Percentiles rank a stretch among this genome's conserved stretches.
phyloP scores from a whole-genome alignment of 2,888 invertebrate species.

The Deroplatys truncata region DNA sequence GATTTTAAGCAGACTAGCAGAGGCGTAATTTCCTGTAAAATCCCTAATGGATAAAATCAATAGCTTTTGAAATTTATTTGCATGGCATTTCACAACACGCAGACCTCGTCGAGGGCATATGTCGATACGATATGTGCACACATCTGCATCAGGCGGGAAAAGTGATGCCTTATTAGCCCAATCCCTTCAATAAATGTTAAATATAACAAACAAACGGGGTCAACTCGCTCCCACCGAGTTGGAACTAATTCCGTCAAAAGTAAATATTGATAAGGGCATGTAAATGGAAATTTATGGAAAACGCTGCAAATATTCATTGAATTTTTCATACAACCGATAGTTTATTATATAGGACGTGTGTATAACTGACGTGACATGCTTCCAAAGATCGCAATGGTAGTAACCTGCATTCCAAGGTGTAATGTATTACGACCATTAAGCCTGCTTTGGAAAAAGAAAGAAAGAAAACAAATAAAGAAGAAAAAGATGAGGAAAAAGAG shows the following conservation, averaged over 20 bases:
- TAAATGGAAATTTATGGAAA: neutral
- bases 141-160: neutral
- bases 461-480: too few relatives aligned
- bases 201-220: slow-evolving; percentile 14
- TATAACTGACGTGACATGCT: too few relatives aligned
- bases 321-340: neutral
- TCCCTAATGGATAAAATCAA: neutral
- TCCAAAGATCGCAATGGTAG: too few relatives aligned
- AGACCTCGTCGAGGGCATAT: neutral
- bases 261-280: neutral
- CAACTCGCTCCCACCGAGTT: neutral
- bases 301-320: neutral
- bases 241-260: neutral
- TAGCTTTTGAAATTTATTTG: neutral
- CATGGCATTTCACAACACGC: neutral
- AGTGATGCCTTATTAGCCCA: neutral
- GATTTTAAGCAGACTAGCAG: neutral
- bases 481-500: too few relatives aligned
- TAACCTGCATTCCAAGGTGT: too few relatives aligned
- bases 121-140: neutral
- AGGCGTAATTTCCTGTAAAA: neutral
- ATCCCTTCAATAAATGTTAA: slow-evolving; percentile 16
- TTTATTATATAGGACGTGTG: neutral
- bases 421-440: too few relatives aligned
- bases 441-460: too few relatives aligned